A percentile compares a stretch with the other conserved stretches of the same genome.
phyloP scores from a whole-genome alignment of 2,113 vertebrate species.

The Tympanuchus pallidicinctus region DNA sequence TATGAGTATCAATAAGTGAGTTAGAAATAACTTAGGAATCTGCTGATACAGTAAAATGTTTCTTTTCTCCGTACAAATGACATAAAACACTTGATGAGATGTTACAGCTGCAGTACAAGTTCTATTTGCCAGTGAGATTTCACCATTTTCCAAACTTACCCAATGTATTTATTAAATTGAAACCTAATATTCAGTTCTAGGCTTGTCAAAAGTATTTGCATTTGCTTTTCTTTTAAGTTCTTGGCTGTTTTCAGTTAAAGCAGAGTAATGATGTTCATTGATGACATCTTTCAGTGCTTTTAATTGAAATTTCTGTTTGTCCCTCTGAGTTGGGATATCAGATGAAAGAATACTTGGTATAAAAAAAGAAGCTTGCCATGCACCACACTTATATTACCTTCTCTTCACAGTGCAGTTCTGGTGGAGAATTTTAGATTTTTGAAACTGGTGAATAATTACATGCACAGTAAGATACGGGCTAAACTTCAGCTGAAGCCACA shows the following conservation, averaged over 20 bases:
- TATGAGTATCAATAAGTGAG: neutral
- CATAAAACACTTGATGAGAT: constrained; percentile 40
- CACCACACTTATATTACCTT: rapidly evolving
- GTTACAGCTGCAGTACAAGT: constrained; percentile 39
- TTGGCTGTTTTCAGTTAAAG: neutral
- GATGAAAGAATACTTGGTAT: neutral
- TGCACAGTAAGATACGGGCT: neutral
- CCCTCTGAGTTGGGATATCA: neutral
- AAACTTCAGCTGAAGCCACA: neutral
- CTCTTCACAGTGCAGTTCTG: neutral
- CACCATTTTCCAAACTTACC: neutral
- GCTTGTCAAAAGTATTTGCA: neutral
- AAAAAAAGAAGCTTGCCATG: neutral
- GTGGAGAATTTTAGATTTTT: neutral
- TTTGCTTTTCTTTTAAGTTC: neutral
- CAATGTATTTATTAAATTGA: constrained; percentile 16
- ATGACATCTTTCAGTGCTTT: neutral
- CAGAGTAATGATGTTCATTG: neutral
- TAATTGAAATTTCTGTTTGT: neutral
- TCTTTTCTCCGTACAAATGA: neutral
- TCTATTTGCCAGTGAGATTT: neutral
- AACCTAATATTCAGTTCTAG: constrained; percentile 30
- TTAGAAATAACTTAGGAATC: constrained; percentile 27
- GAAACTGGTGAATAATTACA: neutral
- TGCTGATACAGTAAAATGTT: constrained; percentile 46